These are phyloP conservation scores for Limnothrissa miodon DNA, from an alignment of 2,113 vertebrate genomes.

Conservation along the genomic window DNA sequence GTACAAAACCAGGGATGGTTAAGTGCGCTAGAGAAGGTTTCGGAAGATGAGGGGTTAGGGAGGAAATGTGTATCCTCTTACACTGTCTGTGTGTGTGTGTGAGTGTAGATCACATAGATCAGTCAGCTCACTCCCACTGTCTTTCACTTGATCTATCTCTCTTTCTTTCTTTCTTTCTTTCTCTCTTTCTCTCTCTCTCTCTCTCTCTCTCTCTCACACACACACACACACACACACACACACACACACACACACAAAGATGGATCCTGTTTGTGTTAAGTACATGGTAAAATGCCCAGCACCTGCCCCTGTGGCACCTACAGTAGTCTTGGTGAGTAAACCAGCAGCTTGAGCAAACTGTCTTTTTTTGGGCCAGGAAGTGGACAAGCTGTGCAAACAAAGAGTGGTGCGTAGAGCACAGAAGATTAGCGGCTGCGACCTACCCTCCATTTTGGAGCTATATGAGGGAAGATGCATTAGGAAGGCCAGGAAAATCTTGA, in stretches of 20 bases:
- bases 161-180: background rate
- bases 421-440: no score
- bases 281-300: background rate
- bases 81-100: background rate
- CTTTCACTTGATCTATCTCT: no score
- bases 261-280: background rate
- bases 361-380: constrained; percentile 50
- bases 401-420: no score
- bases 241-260: background rate
- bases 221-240: background rate
- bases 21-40: background rate
- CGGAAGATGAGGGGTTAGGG: background rate
- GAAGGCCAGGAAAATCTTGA: no score
- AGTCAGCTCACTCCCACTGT: constrained; percentile 1
- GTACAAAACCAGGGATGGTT: no score
- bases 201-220: background rate
- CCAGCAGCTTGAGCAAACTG: constrained; percentile 66
- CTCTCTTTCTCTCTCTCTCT: background rate
- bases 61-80: background rate
- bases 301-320: constrained; percentile 21
- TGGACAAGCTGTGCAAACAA: constrained; percentile 67
- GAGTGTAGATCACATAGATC: background rate
- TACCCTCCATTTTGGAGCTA: no score
- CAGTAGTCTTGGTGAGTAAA: constrained; percentile 61
- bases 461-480: no score